phyloP scores from a whole-genome alignment of 2,113 vertebrate genomes.

The Leucopternis melanops region DNA sequence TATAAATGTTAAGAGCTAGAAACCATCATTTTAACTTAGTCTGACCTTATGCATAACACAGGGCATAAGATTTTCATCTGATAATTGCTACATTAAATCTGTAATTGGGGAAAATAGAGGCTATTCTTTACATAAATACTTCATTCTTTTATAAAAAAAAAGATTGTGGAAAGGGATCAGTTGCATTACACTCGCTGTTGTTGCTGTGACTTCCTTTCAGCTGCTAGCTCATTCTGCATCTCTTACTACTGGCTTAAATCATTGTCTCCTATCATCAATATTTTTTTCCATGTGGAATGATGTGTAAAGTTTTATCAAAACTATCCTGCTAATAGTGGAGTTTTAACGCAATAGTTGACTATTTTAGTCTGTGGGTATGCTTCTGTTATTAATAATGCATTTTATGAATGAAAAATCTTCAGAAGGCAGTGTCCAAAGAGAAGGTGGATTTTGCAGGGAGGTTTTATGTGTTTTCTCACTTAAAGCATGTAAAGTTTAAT shows the following conservation, averaged over 20 bases:
- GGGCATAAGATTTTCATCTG: neutral
- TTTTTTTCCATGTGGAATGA: neutral
- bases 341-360: neutral
- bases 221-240: neutral
- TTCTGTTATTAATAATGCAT: neutral
- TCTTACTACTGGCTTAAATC: neutral
- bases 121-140: neutral
- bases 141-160: neutral
- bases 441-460: neutral
- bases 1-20: neutral
- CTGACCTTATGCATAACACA: neutral
- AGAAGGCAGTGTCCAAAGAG: neutral
- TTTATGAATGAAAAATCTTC: neutral
- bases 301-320: neutral
- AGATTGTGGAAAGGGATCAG: neutral
- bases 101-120: neutral
- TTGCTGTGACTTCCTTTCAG: neutral
- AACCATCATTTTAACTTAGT: neutral
- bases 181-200: neutral
- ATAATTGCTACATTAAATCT: neutral
- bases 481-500: neutral
- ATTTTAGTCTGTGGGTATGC: neutral
- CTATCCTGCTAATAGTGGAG: neutral
- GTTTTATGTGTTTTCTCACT: neutral
- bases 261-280: neutral